phyloP scores from a whole-genome alignment of 2,797 vertebrate species.

The Sebastes paucispinis region DNA sequence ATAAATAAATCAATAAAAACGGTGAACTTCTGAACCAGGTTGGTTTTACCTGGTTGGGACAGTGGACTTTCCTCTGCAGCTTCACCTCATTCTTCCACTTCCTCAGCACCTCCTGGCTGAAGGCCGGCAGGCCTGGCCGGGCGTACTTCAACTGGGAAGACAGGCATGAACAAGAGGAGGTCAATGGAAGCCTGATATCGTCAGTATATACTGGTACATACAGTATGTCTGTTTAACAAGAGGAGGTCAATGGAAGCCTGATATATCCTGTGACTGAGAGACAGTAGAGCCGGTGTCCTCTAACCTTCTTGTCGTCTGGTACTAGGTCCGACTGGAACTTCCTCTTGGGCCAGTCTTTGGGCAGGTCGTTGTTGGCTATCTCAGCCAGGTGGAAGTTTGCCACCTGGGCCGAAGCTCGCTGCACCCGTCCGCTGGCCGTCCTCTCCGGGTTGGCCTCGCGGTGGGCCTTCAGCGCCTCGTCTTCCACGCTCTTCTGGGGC shows the following conservation, averaged over 20 bases:
- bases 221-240: too few relatives aligned
- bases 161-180: neutral
- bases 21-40: neutral
- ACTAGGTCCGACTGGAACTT: constrained; percentile 94
- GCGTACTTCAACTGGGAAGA: constrained; percentile 88
- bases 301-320: constrained; percentile 92
- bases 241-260: too few relatives aligned
- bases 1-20: neutral
- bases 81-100: constrained; percentile 96
- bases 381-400: constrained; percentile 93
- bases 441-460: constrained; percentile 76
- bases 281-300: neutral
- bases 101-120: constrained; percentile 93
- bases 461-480: constrained; percentile 64
- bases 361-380: constrained; percentile 90
- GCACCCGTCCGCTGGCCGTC: constrained; percentile 85
- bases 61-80: constrained; percentile 90
- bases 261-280: too few relatives aligned
- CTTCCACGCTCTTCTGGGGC: constrained; percentile 64
- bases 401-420: constrained; percentile 91
- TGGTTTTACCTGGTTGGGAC: constrained; percentile 91
- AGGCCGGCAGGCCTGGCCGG: constrained; percentile 91
- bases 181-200: neutral
- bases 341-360: constrained; percentile 95
- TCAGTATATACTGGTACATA: neutral